Percentiles rank a stretch among this genome's conserved stretches.
phyloP scores from a whole-genome alignment of 2,888 invertebrate species.

The Phaedon cochleariae region DNA sequence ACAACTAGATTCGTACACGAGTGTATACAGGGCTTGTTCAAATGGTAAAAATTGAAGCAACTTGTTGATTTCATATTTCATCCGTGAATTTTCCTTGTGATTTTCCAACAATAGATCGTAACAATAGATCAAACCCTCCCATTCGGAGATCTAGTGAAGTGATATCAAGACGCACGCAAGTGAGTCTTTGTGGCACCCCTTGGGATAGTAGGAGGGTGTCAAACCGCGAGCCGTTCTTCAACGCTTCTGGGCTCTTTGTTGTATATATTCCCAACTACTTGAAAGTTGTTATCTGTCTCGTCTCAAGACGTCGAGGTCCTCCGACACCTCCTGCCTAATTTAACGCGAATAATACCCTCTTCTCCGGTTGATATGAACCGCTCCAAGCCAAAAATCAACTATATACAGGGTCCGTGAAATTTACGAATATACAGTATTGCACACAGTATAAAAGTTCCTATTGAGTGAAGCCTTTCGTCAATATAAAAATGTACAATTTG shows the following conservation, averaged over 20 bases:
- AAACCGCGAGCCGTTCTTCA: constrained; percentile 49
- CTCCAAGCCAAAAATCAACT: background rate
- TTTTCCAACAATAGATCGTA: constrained; percentile 8
- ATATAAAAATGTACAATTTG: no score
- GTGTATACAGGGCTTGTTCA: no score
- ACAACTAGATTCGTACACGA: no score
- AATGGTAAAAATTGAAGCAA: background rate
- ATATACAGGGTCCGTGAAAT: no score
- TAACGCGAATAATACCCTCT: constrained; percentile 38
- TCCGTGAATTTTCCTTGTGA: background rate
- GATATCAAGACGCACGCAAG: constrained; percentile 44
- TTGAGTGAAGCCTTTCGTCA: no score
- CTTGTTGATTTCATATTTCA: background rate
- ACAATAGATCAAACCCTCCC: constrained; percentile 23
- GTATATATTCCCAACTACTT: constrained; percentile 40
- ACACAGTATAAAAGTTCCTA: no score
- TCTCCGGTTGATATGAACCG: background rate
- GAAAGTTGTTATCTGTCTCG: constrained; percentile 48
- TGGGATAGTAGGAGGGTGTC: constrained; percentile 42
- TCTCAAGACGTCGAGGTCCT: constrained; percentile 50
- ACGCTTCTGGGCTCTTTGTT: constrained; percentile 45
- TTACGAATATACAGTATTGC: no score
- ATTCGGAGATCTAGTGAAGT: constrained; percentile 29
- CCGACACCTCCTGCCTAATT: constrained; percentile 52
- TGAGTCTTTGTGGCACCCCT: constrained; percentile 39